Evolutionary conservation across 2,113 vertebrate genomes (phyloP).

Genomic region (Mormyrus iriodes): DNA sequence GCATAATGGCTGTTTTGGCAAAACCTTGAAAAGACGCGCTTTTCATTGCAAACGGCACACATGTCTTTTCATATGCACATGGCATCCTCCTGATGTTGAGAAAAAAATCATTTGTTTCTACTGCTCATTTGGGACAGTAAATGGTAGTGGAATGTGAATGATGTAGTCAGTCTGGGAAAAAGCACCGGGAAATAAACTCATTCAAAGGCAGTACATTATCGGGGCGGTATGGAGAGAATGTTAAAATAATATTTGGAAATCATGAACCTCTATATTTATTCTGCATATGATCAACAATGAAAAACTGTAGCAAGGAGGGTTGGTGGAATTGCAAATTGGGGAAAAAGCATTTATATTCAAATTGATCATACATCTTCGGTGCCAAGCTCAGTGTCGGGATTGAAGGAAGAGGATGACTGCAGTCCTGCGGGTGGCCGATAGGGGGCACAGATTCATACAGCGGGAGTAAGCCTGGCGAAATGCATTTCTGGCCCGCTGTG

Average conservation of each 20-base stretch:
- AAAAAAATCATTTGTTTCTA: conserved; percentile 4
- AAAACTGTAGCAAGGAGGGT: not conserved
- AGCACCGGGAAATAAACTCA: not conserved
- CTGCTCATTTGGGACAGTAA: not conserved
- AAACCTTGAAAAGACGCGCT: not conserved
- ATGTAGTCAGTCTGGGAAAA: not conserved
- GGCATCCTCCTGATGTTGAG: not conserved
- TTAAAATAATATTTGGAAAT: not conserved
- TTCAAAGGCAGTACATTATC: not conserved
- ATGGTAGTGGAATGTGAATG: not conserved
- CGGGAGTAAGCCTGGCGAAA: not conserved
- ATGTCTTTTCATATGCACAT: not conserved
- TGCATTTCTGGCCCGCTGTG: not conserved
- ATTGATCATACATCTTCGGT: not conserved
- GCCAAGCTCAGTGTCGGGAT: not conserved
- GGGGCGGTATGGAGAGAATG: not conserved
- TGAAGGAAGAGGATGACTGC: not conserved
- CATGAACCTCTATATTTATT: not conserved
- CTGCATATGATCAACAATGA: not conserved
- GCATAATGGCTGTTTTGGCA: not conserved
- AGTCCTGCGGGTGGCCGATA: not conserved
- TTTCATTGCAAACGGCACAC: not conserved
- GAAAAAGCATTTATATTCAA: not conserved
- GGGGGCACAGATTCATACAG: not conserved
- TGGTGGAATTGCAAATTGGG: not conserved